A percentile compares a stretch with the other conserved stretches of the same genome.
Evolutionary conservation across 2,888 invertebrate species (phyloP).

Genomic region (Tiliacea citrago): DNA sequence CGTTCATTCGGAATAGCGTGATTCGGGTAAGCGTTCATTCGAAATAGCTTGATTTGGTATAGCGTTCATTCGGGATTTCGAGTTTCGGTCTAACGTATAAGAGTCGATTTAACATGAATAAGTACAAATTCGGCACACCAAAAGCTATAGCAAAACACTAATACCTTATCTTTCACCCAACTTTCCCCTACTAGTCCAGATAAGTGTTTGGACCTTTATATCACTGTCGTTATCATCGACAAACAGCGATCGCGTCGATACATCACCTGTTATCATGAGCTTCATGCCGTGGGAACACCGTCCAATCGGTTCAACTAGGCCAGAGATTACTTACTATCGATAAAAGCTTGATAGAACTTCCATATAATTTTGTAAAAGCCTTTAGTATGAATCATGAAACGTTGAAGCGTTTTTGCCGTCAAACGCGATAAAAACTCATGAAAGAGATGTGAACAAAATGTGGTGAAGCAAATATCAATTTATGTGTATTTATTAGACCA

Average conservation of each 20-base stretch:
- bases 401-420: not conserved
- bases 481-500: too few species aligned
- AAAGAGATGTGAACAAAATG: not conserved
- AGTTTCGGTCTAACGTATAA: too few species aligned
- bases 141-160: not conserved
- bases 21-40: too few species aligned
- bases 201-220: constrained; percentile 60
- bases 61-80: too few species aligned
- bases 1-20: too few species aligned
- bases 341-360: constrained; percentile 55
- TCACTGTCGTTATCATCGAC: constrained; percentile 63
- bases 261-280: constrained; percentile 67
- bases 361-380: constrained; percentile 46
- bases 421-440: not conserved
- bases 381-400: constrained; percentile 2
- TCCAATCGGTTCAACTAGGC: constrained; percentile 42
- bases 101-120: too few species aligned
- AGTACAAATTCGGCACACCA: not conserved
- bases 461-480: not conserved
- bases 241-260: constrained; percentile 67
- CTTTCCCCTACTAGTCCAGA: constrained; percentile 54
- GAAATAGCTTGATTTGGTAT: too few species aligned
- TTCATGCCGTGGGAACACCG: constrained; percentile 69
- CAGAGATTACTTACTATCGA: constrained; percentile 44
- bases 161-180: constrained; percentile 46